Evolutionary conservation across 2,113 vertebrate species (phyloP).

Genomic region (Mastomys natalensis): DNA sequence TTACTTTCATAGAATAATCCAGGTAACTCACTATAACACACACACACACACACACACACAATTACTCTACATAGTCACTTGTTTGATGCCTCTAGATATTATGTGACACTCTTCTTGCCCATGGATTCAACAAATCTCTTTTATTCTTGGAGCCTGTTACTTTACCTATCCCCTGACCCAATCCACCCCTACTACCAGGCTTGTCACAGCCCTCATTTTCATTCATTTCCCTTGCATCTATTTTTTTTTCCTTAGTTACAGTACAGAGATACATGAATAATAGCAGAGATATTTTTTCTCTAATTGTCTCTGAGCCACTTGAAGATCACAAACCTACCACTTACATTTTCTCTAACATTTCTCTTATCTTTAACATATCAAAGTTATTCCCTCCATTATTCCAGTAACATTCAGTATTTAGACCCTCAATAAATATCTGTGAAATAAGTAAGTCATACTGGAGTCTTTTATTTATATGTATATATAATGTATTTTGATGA

Average conservation of each 20-base stretch:
- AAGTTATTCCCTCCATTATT: background rate
- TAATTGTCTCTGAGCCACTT: background rate
- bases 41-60: background rate
- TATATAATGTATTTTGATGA: background rate
- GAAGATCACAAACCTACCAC: background rate
- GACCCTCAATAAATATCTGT: background rate
- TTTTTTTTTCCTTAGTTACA: background rate
- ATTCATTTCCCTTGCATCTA: background rate
- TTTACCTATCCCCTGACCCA: background rate
- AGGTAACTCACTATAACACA: no score
- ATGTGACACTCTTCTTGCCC: background rate
- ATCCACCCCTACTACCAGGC: background rate
- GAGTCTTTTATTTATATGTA: background rate
- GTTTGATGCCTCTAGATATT: background rate
- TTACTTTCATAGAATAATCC: constrained; percentile 17
- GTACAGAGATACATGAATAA: background rate
- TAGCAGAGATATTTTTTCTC: background rate
- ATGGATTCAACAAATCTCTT: background rate
- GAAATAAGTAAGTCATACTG: background rate
- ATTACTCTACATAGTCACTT: background rate
- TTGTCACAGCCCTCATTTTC: background rate
- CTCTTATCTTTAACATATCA: background rate
- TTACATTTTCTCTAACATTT: background rate
- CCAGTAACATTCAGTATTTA: background rate
- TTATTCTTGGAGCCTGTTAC: background rate